A percentile compares a stretch with the other conserved stretches of the same genome.
phyloP scores from a whole-genome alignment of 2,797 vertebrate species.

The Paedocypris micromegethes region DNA sequence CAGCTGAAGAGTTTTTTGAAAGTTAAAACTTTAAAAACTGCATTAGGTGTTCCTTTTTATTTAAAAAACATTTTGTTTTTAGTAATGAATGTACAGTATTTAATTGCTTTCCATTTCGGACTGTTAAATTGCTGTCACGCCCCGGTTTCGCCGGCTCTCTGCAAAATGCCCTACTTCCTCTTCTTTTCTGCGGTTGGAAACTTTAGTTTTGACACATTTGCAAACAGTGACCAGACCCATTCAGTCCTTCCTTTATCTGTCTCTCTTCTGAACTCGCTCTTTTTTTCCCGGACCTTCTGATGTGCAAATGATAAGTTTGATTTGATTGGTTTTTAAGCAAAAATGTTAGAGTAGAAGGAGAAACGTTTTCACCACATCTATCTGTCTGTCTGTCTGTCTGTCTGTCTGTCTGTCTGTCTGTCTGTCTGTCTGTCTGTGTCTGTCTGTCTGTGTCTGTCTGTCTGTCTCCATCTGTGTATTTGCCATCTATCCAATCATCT shows the following conservation, averaged over 20 bases:
- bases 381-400: background rate
- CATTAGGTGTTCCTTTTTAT: no score
- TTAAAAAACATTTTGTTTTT: no score
- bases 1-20: no score
- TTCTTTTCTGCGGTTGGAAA: slow-evolving; percentile 79
- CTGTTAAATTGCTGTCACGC: slow-evolving; percentile 19
- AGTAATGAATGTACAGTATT: no score
- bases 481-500: no score
- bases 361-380: no score
- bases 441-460: background rate
- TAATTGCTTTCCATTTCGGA: background rate
- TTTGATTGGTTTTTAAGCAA: background rate
- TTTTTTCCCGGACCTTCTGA: slow-evolving; percentile 3
- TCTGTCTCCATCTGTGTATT: no score
- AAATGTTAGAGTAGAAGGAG: no score
- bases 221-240: slow-evolving; percentile 69
- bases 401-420: background rate
- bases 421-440: background rate
- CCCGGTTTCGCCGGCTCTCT: slow-evolving; percentile 34
- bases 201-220: slow-evolving; percentile 78
- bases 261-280: slow-evolving; percentile 57
- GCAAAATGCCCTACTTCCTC: slow-evolving; percentile 73
- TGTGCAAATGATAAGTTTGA: background rate
- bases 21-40: no score
- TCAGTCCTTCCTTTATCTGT: slow-evolving; percentile 56